Evolutionary conservation across 2,888 invertebrate genomes (phyloP).

Genomic region (Phorcus lineatus): DNA sequence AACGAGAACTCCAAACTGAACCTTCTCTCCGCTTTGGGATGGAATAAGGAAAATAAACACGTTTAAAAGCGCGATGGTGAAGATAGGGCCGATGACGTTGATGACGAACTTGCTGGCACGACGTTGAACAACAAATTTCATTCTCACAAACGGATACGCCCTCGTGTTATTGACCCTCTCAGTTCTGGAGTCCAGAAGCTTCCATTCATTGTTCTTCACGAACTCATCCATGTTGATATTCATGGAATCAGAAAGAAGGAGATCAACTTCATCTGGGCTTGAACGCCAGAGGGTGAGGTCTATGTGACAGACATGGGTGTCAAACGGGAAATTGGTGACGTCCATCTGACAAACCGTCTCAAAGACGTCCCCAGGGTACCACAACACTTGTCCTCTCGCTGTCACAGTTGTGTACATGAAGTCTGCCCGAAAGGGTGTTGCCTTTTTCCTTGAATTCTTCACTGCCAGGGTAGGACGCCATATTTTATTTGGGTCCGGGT

Average conservation of each 20-base stretch:
- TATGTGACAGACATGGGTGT: constrained; percentile 2
- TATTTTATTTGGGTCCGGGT: background rate
- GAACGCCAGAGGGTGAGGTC: background rate
- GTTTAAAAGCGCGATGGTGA: constrained; percentile 6
- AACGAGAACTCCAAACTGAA: background rate
- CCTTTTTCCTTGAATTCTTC: background rate
- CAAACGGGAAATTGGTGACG: constrained; percentile 1
- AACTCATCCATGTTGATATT: background rate
- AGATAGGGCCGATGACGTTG: background rate
- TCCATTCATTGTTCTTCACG: background rate
- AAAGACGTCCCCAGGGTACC: constrained; percentile 10
- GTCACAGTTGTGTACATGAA: background rate
- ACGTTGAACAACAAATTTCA: background rate
- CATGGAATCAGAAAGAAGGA: background rate
- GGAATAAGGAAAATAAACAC: constrained; percentile 7
- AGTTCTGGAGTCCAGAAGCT: background rate
- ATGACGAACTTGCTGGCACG: background rate
- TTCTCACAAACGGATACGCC: background rate
- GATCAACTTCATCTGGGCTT: background rate
- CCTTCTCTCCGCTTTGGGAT: background rate
- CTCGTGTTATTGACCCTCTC: background rate
- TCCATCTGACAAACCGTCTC: constrained; percentile 14
- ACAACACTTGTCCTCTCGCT: background rate
- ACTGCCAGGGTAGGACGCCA: constrained; percentile 16
- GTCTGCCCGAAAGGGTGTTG: background rate